Conservation (phyloP, 2,797 vertebrate genomes). For the Chaenodraco wilsoni region DNA sequence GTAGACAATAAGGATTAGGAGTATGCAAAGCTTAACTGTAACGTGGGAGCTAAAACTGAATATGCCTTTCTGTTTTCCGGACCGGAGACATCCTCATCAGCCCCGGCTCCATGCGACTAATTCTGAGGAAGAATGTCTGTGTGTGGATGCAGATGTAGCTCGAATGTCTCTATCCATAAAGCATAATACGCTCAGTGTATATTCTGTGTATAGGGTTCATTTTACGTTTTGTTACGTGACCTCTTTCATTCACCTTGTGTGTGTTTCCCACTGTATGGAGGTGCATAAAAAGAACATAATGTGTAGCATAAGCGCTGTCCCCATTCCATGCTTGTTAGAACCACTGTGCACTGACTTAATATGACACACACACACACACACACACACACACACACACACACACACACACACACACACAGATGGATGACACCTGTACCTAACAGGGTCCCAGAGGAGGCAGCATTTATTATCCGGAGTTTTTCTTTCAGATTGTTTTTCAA, state of each 20-base stretch:
- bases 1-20: conserved; percentile 83
- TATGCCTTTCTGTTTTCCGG: conserved; percentile 66
- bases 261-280: conserved; percentile 3
- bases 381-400: conserved; percentile 24
- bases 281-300: conserved; percentile 18
- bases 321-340: neutral
- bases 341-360: conserved; percentile 26
- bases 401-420: conserved; percentile 54
- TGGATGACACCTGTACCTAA: conserved; percentile 64
- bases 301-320: conserved; percentile 1
- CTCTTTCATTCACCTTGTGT: conserved; percentile 15
- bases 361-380: conserved; percentile 26
- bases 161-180: conserved; percentile 40
- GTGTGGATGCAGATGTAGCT: conserved; percentile 52
- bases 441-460: conserved; percentile 72
- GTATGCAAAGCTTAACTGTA: conserved; percentile 76
- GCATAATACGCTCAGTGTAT: conserved; percentile 27
- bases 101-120: conserved; percentile 63
- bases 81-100: conserved; percentile 67
- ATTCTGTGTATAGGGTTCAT: conserved; percentile 27
- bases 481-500: conserved; percentile 78
- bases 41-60: conserved; percentile 73
- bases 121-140: conserved; percentile 51
- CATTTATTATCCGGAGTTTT: conserved; percentile 80
- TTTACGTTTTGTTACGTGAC: conserved; percentile 22